A percentile compares a stretch with the other conserved stretches of the same genome.
phyloP scores from a whole-genome alignment of 1,140 invertebrate genomes.

The Drosophila persimilis region DNA sequence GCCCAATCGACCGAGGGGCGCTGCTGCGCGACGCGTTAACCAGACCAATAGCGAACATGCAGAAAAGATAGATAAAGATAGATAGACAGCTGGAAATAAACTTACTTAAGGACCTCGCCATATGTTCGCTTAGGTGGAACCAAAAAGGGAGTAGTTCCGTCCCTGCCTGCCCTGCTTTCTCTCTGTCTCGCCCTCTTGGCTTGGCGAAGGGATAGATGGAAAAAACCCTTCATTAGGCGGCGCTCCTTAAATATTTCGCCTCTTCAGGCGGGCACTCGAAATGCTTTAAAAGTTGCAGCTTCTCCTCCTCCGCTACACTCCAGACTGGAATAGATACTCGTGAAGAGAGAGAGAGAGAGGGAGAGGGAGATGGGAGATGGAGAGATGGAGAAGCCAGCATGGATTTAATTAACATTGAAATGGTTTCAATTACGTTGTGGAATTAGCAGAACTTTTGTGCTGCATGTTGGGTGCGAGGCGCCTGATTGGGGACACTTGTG shows the following conservation, averaged over 20 bases:
- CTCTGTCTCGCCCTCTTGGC: not conserved
- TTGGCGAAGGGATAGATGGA: slow-evolving; percentile 4
- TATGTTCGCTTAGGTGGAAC: no score
- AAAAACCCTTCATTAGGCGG: slow-evolving; percentile 42
- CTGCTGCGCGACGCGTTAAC: no score
- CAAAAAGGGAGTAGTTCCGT: no score
- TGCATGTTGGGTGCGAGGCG: slow-evolving; percentile 19
- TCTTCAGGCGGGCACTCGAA: slow-evolving; percentile 12
- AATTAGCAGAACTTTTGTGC: slow-evolving; percentile 40
- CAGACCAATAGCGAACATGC: no score
- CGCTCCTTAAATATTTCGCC: slow-evolving; percentile 29
- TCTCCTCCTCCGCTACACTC: not conserved
- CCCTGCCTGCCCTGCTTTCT: no score
- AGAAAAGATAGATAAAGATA: no score
- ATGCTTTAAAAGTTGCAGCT: slow-evolving; percentile 30
- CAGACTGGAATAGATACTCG: no score
- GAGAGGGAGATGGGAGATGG: not conserved
- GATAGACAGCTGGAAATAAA: no score
- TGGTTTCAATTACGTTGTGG: slow-evolving; percentile 49
- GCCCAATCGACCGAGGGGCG: no score
- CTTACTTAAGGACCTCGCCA: no score
- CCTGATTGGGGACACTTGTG: slow-evolving; percentile 33
- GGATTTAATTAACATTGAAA: slow-evolving; percentile 65
- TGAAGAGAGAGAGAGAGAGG: not conserved
- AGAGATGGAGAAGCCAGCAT: slow-evolving; percentile 6